Evolutionary conservation across 2,888 invertebrate species (phyloP), one percentile per base, ranked within the genome.

Genomic region (Brenthis hecate): DNA sequence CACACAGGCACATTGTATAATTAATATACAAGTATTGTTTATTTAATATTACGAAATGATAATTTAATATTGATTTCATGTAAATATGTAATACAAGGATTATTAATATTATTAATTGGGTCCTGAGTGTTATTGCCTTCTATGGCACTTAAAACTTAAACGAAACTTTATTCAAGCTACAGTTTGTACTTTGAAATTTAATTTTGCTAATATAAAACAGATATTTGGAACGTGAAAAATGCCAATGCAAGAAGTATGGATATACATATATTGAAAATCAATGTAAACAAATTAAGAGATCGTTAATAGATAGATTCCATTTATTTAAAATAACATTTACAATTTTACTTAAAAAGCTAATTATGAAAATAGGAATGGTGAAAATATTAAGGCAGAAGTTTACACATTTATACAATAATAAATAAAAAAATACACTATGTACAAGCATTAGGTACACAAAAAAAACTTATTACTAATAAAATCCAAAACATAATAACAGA

Each of bases 291-390:
- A 48, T 50, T 48, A 28, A 19, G 54, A 56, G 47, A 48, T 50
- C 50, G 56, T 50, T n/a, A n/a, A n/a, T 14, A 14, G 13, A 43
- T 56, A 58, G 53, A 53, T 58, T 54, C 58, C 43, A 47, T 58
- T 65, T 54, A 56, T 58, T 53, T 58, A 6, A 66, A 58, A 66
- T 47, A 58, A 58, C 58, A 58, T 58, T 66, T 19, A 58, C 53
- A 66, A 53, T 36, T 28, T 48, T 32, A 53, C 32, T 53, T 19
- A 43, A 47, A 51, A 53, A 54, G 51, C 51, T 43, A 43, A 11
- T 51, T 62, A 62, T 32, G 43, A 23, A 43, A 60, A 50, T n/a
- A 50, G 48, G 13, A 60, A 50, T 60, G 50, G 11, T 60, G 28
- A 50, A n/a, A 48, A 60, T 13, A 11, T 60, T 23, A 60, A 60